Conservation (phyloP, 2,888 invertebrate genomes). For the Caenorhabditis doughertyi region DNA sequence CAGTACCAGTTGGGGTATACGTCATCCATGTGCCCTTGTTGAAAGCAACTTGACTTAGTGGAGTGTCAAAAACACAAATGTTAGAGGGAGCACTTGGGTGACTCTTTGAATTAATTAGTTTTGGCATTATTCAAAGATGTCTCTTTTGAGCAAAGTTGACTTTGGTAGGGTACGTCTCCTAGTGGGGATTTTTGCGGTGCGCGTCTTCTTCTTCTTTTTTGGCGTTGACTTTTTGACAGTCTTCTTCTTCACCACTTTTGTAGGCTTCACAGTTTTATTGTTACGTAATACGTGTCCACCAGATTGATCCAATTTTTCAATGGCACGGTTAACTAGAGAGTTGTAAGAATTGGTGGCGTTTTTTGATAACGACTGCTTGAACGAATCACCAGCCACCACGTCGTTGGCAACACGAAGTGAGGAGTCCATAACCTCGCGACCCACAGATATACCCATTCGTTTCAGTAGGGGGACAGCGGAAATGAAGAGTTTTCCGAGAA, state of each 20-base stretch:
- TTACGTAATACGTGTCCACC: no score
- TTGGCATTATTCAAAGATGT: no score
- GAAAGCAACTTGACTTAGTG: conserved; percentile 22
- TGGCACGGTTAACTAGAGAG: conserved; percentile 17
- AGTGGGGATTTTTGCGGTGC: no score
- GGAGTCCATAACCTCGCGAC: conserved; percentile 20
- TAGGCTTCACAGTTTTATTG: no score
- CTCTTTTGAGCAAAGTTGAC: no score
- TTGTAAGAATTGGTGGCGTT: conserved; percentile 31
- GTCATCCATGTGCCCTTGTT: conserved; percentile 37
- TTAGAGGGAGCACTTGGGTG: not conserved
- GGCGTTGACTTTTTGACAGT: no score
- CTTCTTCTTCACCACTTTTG: no score
- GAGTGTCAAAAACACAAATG: conserved; percentile 18
- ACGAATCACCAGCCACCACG: conserved; percentile 23
- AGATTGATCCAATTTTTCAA: conserved; percentile 16
- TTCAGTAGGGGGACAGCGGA: conserved; percentile 40
- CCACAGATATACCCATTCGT: conserved; percentile 17
- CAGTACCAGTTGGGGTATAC: not conserved
- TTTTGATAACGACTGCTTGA: conserved; percentile 18
- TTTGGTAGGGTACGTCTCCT: no score
- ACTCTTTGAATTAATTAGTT: no score
- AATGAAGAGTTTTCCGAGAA: conserved; percentile 47
- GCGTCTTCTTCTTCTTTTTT: no score
- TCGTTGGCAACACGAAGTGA: conserved; percentile 38